These are phyloP conservation scores for Agriotes lineatus DNA, from an alignment of 2,888 invertebrate species.

Conservation along the genomic window DNA sequence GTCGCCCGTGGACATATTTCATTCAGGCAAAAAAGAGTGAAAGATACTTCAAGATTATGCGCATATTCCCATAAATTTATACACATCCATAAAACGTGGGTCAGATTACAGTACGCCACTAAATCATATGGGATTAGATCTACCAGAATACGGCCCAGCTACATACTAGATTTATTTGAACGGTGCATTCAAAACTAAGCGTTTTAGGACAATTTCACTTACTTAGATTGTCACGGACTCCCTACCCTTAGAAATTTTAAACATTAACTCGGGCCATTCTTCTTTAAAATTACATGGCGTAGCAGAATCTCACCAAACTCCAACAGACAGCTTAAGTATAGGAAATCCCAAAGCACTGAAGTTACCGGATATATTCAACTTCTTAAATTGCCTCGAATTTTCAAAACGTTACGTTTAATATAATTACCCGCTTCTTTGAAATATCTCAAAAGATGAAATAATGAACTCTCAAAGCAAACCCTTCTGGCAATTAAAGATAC, in stretches of 20 bases:
- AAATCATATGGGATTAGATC: slow-evolving; percentile 55
- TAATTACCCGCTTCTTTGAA: slow-evolving; percentile 19
- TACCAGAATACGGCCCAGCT: slow-evolving; percentile 30
- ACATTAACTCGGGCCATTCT: too few species aligned
- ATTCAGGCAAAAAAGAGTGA: slow-evolving; percentile 46
- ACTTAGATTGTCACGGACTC: neutral
- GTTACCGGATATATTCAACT: neutral
- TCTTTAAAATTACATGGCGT: too few species aligned
- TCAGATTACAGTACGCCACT: slow-evolving; percentile 52
- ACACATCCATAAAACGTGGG: slow-evolving; percentile 53
- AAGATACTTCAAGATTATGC: slow-evolving; percentile 57
- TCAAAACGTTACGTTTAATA: slow-evolving; percentile 8
- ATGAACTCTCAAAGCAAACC: slow-evolving; percentile 21
- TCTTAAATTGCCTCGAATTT: slow-evolving; percentile 8
- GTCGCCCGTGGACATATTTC: slow-evolving; percentile 53
- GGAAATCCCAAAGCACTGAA: too few species aligned
- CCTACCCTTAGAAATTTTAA: too few species aligned
- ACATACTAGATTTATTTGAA: slow-evolving; percentile 32
- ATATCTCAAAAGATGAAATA: slow-evolving; percentile 5
- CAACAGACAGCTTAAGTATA: too few species aligned
- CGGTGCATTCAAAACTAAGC: neutral
- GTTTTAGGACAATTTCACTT: neutral
- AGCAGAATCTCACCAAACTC: too few species aligned
- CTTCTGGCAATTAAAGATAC: slow-evolving; percentile 20
- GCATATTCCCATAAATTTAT: slow-evolving; percentile 58